Evolutionary conservation across 2,888 invertebrate species (phyloP).

Genomic region (Pogonocherus hispidulus): DNA sequence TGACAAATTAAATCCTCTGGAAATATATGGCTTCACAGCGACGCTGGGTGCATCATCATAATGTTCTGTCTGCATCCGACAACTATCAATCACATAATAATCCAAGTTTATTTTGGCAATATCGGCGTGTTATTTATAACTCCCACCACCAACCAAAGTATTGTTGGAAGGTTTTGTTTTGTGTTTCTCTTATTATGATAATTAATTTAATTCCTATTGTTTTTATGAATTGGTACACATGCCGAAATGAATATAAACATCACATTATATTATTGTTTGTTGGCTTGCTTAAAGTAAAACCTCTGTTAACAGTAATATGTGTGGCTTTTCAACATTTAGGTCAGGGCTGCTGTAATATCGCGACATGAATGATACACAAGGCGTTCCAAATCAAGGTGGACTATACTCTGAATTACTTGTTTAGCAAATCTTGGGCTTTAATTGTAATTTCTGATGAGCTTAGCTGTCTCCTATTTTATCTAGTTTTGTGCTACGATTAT

Average conservation of each 20-base stretch:
- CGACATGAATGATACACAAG: too few relatives aligned
- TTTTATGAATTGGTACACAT: slow-evolving; percentile 6
- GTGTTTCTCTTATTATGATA: background rate
- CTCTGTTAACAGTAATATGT: background rate
- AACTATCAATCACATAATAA: slow-evolving; percentile 10
- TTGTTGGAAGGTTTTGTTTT: slow-evolving; percentile 5
- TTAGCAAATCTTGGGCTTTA: too few relatives aligned
- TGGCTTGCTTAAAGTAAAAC: background rate
- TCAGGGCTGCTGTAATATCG: background rate
- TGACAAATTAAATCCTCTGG: slow-evolving; percentile 19
- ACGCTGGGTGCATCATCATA: background rate
- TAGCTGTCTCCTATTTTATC: too few relatives aligned
- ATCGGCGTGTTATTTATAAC: background rate
- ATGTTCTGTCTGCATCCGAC: slow-evolving; percentile 7
- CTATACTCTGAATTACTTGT: too few relatives aligned
- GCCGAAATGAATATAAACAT: background rate
- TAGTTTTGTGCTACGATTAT: too few relatives aligned
- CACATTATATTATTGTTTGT: background rate
- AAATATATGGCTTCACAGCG: slow-evolving; percentile 9
- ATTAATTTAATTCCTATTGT: slow-evolving; percentile 10
- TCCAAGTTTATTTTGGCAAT: slow-evolving; percentile 3
- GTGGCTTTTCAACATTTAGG: background rate
- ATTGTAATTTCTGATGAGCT: too few relatives aligned
- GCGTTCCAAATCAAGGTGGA: too few relatives aligned
- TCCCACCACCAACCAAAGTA: background rate